A percentile compares a stretch with the other conserved stretches of the same genome.
Evolutionary conservation across 2,888 invertebrate genomes (phyloP).

Genomic region (Pristionchus maxplancki): DNA sequence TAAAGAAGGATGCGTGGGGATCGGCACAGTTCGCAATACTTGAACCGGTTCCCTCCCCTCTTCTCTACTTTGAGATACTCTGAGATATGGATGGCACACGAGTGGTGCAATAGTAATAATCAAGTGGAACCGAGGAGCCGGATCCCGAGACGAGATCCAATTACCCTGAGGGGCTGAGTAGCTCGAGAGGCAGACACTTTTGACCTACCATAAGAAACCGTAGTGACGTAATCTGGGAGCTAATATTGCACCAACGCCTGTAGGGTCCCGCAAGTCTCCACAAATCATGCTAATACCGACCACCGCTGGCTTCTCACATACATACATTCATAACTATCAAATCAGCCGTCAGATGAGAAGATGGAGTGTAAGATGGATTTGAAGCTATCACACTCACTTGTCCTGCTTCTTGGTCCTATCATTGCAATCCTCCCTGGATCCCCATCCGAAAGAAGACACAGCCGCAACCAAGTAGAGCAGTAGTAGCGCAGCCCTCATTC

Average conservation of each 20-base stretch:
- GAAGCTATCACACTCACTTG: too few species aligned
- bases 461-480: neutral
- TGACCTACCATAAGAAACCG: too few species aligned
- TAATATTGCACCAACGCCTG: too few species aligned
- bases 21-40: neutral
- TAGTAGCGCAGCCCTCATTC: neutral
- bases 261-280: too few species aligned
- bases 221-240: too few species aligned
- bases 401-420: slow-evolving; percentile 41
- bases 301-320: too few species aligned
- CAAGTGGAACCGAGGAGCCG: slow-evolving; percentile 37
- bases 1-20: neutral
- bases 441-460: neutral
- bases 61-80: slow-evolving; percentile 22
- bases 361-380: too few species aligned
- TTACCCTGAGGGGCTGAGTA: too few species aligned
- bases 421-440: slow-evolving; percentile 17
- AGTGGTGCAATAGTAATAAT: slow-evolving; percentile 34
- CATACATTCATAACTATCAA: too few species aligned
- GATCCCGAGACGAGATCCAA: neutral
- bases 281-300: too few species aligned
- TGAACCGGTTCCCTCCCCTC: neutral
- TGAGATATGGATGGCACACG: neutral
- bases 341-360: too few species aligned
- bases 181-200: too few species aligned